Evolutionary conservation across 2,113 vertebrate genomes (phyloP), one percentile per base, ranked within the genome.

Genomic region (Pseudois nayaur): DNA sequence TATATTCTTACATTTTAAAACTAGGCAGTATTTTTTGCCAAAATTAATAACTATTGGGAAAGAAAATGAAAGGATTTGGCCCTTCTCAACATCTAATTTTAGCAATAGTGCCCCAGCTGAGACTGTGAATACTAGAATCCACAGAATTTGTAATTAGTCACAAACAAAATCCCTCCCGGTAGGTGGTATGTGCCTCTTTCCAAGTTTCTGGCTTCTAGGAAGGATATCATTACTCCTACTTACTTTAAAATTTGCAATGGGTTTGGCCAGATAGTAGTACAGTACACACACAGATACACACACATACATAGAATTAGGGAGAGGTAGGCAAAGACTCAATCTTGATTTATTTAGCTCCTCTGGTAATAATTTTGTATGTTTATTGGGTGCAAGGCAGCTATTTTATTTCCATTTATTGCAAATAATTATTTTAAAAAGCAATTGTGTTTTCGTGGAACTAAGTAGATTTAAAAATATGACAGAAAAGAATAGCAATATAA

Each of bases 391-490:
- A 71, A 50, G 15, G 13, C 31, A 89, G 45, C 13, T 91, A 81
- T 82, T 96, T 14, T 60, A 40, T 25, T 62, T 83, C 67, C 9
- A 85, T 54, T 88, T 81, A 87, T 62, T 97, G 40, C 23, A 94
- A 94, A 92, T 83, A 88, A 85, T 86, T 94, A 88, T 85, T 96
- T 83, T 14, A 25, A 87, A 95, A 96, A 94, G 33, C 78, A 87
- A 45, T 60, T 81, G 12, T 57, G 12, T n/a, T 91, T 43, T 60
- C 25, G 5, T 92, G 86, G 10, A 93, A 82, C 36, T 71, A 89
- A 60, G 27, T 52, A 8, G 43, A 82, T 57, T 90, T 87, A 85
- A 29, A 29, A 97, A 59, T 79, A 84, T 87, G 33, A 87, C 50
- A 78, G 40, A 67, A 91, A 62, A 25, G 9, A 87, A 82, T 36